phyloP scores from a whole-genome alignment of 2,113 vertebrate species.

The Acrocephalus kingi region DNA sequence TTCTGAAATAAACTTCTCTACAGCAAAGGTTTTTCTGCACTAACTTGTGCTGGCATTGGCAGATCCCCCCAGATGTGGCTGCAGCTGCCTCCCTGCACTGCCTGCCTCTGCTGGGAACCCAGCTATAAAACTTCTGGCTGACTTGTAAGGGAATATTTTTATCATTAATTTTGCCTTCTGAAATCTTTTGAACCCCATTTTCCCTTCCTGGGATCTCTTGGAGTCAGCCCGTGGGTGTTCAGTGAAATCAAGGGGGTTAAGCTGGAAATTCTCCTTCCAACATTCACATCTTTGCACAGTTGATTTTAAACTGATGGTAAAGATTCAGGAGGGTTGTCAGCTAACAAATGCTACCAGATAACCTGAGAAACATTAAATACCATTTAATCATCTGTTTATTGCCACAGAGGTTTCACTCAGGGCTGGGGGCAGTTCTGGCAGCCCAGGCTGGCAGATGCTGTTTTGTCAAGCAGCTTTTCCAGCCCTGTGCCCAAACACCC shows the following conservation, averaged over 20 bases:
- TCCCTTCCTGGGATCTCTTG: neutral
- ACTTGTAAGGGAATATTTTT: neutral
- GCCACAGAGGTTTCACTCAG: neutral
- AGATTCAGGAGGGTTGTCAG: neutral
- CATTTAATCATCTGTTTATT: accelerated
- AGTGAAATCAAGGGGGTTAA: neutral
- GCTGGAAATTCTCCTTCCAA: neutral
- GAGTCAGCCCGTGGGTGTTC: neutral
- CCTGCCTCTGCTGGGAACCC: neutral
- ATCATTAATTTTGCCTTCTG: neutral
- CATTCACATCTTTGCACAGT: accelerated
- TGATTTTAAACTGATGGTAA: neutral
- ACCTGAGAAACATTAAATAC: neutral
- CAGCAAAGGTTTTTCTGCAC: neutral
- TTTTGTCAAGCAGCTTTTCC: neutral
- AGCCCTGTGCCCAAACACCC: neutral
- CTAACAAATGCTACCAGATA: neutral
- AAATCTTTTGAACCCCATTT: neutral
- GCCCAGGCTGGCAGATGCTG: neutral
- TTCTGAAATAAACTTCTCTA: neutral
- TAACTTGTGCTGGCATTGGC: neutral
- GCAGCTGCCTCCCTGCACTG: neutral
- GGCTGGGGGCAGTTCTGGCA: neutral
- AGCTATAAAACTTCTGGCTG: neutral
- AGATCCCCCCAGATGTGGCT: neutral